Percentiles rank a stretch among this genome's conserved stretches.
phyloP scores from a whole-genome alignment of 2,888 invertebrate species.

The Caradrina kadenii region DNA sequence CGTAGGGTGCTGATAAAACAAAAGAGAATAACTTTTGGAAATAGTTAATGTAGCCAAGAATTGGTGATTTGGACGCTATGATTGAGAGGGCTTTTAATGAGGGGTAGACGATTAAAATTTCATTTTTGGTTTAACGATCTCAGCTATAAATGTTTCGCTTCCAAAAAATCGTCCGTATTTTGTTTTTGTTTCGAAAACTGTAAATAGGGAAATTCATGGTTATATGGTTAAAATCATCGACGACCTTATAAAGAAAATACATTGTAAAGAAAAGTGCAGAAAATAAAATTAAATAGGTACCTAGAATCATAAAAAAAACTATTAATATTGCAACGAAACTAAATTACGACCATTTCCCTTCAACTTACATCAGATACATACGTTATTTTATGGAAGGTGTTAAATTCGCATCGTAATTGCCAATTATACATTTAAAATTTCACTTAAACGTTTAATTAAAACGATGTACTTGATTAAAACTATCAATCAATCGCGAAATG shows the following conservation, averaged over 20 bases:
- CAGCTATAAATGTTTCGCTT: neutral
- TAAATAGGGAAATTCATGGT: neutral
- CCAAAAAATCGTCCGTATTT: neutral
- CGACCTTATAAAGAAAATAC: neutral
- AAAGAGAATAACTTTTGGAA: constrained; percentile 45
- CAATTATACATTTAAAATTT: constrained; percentile 48
- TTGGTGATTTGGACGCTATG: constrained; percentile 34
- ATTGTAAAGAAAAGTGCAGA: neutral
- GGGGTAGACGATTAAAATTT: constrained; percentile 10
- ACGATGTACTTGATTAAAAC: constrained; percentile 60
- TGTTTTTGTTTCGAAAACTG: neutral
- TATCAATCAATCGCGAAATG: constrained; percentile 69
- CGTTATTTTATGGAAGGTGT: constrained; percentile 38
- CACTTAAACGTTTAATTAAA: constrained; percentile 48
- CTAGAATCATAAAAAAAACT: constrained; percentile 18
- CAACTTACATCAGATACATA: constrained; percentile 31
- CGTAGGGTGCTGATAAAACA: constrained; percentile 55
- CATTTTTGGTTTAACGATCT: constrained; percentile 15
- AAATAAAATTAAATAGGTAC: neutral
- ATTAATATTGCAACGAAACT: constrained; percentile 24
- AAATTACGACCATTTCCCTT: constrained; percentile 22
- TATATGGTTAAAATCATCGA: neutral
- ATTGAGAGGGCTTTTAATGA: constrained; percentile 40
- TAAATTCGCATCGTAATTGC: constrained; percentile 53
- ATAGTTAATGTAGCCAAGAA: constrained; percentile 39